Conservation (phyloP, 2,113 vertebrate genomes). For the Phyllostomus hastatus region DNA sequence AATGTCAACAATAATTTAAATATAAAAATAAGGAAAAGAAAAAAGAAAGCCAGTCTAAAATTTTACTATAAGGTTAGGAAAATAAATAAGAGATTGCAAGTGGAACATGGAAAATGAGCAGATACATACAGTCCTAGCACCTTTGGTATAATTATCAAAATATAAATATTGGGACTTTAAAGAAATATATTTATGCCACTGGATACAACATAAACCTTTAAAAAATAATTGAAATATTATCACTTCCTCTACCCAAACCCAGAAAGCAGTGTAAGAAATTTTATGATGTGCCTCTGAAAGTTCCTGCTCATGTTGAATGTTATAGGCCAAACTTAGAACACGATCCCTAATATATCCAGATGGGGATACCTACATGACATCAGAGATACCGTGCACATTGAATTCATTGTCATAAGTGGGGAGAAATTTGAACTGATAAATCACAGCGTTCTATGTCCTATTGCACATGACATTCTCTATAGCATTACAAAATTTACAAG, state of each 20-base stretch:
- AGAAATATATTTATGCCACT: neutral
- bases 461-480: neutral
- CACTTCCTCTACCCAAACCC: neutral
- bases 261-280: neutral
- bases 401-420: neutral
- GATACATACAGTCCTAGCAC: accelerated
- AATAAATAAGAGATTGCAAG: neutral
- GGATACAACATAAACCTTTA: neutral
- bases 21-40: neutral
- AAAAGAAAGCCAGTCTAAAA: neutral
- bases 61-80: neutral
- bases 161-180: neutral
- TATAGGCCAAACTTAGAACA: neutral
- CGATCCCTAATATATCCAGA: neutral
- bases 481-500: neutral
- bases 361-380: neutral
- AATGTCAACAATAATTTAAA: neutral
- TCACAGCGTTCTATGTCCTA: neutral
- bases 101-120: neutral
- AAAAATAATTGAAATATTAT: neutral
- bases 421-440: neutral
- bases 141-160: neutral
- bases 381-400: neutral
- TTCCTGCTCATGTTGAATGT: neutral
- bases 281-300: neutral